A percentile compares a stretch with the other conserved stretches of the same genome.
These are phyloP conservation scores for Chionomys nivalis DNA, from an alignment of 2,113 vertebrate genomes.

Conservation along the genomic window DNA sequence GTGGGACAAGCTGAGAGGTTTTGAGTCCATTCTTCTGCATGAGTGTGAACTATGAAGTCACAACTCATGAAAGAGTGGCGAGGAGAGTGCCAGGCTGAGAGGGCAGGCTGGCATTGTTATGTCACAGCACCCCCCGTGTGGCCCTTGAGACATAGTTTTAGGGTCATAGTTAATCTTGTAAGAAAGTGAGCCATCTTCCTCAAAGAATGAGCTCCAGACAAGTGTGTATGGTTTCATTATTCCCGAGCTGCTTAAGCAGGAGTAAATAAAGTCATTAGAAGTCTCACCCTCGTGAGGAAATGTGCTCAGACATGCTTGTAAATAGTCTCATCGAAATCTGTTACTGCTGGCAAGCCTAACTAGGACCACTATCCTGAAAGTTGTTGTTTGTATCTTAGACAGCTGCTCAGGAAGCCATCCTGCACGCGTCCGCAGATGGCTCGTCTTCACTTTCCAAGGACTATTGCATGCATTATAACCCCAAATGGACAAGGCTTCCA, in stretches of 20 bases:
- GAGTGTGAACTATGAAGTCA: slow-evolving; percentile 2
- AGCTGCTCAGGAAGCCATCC: slow-evolving; percentile 89
- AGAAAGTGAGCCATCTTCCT: slow-evolving; percentile 21
- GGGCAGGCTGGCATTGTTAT: background rate
- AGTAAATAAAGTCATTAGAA: slow-evolving; percentile 35
- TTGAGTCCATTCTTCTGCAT: slow-evolving; percentile 1
- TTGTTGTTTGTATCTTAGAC: slow-evolving; percentile 82
- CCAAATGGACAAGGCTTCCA: slow-evolving; percentile 88
- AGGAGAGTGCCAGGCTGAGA: background rate
- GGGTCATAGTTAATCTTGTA: background rate
- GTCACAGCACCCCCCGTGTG: background rate
- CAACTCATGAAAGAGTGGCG: slow-evolving; percentile 2
- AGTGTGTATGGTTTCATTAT: background rate
- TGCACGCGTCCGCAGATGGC: slow-evolving; percentile 86
- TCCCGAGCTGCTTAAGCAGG: background rate
- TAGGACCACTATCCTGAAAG: background rate
- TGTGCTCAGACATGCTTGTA: background rate
- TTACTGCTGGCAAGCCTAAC: slow-evolving; percentile 2
- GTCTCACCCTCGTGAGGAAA: slow-evolving; percentile 3
- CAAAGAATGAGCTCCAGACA: background rate
- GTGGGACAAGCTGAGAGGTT: background rate
- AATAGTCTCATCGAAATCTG: slow-evolving; percentile 45
- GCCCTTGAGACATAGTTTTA: background rate
- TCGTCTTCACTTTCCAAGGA: slow-evolving; percentile 80
- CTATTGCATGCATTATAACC: slow-evolving; percentile 93